phyloP scores from a whole-genome alignment of 2,888 invertebrate genomes.

The Eupithecia abbreviata region DNA sequence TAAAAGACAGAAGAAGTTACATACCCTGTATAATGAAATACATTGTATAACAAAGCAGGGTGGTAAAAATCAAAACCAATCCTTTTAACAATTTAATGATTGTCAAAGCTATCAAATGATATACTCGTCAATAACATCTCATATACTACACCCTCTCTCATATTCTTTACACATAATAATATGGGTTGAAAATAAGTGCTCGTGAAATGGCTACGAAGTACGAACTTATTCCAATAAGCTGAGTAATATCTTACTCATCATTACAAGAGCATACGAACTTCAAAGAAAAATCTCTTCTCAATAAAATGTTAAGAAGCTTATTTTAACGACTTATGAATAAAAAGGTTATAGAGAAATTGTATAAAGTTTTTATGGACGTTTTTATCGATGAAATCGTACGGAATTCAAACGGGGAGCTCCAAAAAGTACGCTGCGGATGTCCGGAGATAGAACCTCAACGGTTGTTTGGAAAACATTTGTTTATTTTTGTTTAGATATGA shows the following conservation, averaged over 20 bases:
- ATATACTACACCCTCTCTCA: not conserved
- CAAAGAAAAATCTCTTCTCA: constrained; percentile 22
- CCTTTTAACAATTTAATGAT: not conserved
- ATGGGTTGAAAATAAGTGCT: not conserved
- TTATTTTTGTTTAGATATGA: not conserved
- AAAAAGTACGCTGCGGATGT: not conserved
- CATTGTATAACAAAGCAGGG: too few relatives aligned
- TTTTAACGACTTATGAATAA: constrained; percentile 16
- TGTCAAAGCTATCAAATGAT: not conserved
- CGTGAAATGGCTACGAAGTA: not conserved
- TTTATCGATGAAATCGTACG: constrained; percentile 5
- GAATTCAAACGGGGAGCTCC: not conserved
- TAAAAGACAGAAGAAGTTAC: too few relatives aligned
- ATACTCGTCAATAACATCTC: not conserved
- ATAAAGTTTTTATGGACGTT: constrained; percentile 8
- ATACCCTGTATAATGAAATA: too few relatives aligned
- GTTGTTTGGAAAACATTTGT: not conserved
- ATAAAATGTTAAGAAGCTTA: constrained; percentile 27
- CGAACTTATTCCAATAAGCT: not conserved
- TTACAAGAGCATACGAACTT: constrained; percentile 7
- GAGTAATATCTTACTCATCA: not conserved
- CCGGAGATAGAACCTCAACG: not conserved
- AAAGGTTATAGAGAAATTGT: constrained; percentile 1
- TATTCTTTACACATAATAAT: not conserved
- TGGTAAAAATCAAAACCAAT: too few relatives aligned